A percentile compares a stretch with the other conserved stretches of the same genome.
Conservation (phyloP, 2,888 invertebrate genomes). For the Tridacna gigas region DNA sequence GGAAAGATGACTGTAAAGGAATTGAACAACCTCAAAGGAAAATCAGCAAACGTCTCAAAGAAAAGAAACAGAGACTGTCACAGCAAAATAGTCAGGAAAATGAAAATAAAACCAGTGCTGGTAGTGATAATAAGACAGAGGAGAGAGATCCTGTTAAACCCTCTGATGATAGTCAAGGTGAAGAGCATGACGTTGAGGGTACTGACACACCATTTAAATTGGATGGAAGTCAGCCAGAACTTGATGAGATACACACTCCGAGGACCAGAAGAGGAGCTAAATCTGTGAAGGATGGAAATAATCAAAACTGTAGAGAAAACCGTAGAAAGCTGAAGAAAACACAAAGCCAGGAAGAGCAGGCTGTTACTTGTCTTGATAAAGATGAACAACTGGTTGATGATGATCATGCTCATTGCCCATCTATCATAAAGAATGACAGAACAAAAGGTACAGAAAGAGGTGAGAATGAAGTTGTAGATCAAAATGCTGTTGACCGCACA, state of each 20-base stretch:
- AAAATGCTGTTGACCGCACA: background rate
- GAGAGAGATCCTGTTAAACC: background rate
- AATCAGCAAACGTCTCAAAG: slow-evolving; percentile 31
- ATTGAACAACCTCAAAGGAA: slow-evolving; percentile 14
- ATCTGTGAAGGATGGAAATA: background rate
- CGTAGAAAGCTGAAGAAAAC: background rate
- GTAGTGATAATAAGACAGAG: background rate
- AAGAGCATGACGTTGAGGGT: background rate
- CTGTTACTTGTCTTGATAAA: background rate
- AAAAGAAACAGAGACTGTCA: slow-evolving; percentile 27
- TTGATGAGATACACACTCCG: background rate
- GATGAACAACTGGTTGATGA: background rate
- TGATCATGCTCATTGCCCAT: no score
- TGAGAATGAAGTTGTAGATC: background rate
- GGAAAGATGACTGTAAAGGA: background rate
- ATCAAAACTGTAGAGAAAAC: background rate
- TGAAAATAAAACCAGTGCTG: background rate
- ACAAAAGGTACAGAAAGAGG: background rate
- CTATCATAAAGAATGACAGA: no score
- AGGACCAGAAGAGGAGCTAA: background rate
- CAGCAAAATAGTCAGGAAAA: slow-evolving; percentile 1
- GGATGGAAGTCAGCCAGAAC: background rate
- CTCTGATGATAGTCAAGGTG: background rate
- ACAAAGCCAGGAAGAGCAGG: background rate
- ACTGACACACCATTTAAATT: background rate